A percentile compares a stretch with the other conserved stretches of the same genome.
These are phyloP conservation scores for Stomorhina lunata DNA, from an alignment of 2,888 invertebrate species.

Conservation along the genomic window DNA sequence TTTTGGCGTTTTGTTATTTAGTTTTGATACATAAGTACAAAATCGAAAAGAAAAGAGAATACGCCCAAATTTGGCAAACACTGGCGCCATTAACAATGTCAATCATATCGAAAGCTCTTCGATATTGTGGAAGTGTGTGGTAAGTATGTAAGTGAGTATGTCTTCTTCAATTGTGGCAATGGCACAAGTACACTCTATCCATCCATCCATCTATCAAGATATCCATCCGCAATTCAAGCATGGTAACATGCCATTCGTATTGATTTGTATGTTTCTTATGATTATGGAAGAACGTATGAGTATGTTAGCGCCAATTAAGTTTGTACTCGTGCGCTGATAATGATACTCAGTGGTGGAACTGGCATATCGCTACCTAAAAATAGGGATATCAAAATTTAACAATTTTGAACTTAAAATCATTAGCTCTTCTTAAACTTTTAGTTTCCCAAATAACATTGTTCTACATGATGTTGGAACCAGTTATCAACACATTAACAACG, in stretches of 20 bases:
- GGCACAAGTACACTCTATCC: conserved; percentile 28
- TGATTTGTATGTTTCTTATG: conserved; percentile 16
- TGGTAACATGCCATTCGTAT: conserved; percentile 26
- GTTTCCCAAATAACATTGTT: too few species aligned
- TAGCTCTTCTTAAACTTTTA: too few species aligned
- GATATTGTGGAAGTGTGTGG: conserved; percentile 27
- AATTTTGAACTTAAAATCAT: too few species aligned
- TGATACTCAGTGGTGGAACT: background rate
- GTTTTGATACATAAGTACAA: conserved; percentile 25
- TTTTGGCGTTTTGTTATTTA: conserved; percentile 22
- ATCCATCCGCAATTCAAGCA: conserved; percentile 22
- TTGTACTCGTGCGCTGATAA: conserved; percentile 9
- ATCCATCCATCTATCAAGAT: background rate
- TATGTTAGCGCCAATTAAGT: conserved; percentile 65
- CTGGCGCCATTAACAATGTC: conserved; percentile 64
- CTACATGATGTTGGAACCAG: too few species aligned
- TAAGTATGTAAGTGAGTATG: background rate
- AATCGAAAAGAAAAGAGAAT: conserved; percentile 56
- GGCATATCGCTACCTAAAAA: too few species aligned
- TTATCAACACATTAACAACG: too few species aligned
- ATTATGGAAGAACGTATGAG: conserved; percentile 20
- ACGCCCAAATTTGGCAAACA: conserved; percentile 66
- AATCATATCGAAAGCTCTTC: conserved; percentile 10
- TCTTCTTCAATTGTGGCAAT: conserved; percentile 43
- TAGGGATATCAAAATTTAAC: too few species aligned